These are phyloP conservation scores for Sphaerophoria rueppellii DNA, from an alignment of 2,888 invertebrate species.

Conservation along the genomic window DNA sequence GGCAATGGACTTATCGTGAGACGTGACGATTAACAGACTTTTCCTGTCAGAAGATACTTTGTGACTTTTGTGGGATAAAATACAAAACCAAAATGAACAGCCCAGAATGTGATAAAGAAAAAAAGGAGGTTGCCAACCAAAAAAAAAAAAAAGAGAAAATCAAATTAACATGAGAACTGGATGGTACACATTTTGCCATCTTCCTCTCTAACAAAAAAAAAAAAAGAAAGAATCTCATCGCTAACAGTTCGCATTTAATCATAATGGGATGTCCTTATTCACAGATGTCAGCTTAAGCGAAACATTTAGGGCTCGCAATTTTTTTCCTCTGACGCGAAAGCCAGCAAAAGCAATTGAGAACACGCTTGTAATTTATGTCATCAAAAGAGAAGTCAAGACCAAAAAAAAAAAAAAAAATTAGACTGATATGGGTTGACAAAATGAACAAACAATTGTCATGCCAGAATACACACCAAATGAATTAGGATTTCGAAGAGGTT, in stretches of 20 bases:
- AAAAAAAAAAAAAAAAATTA: not conserved
- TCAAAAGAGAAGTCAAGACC: not conserved
- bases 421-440: slow-evolving; percentile 19
- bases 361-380: slow-evolving; percentile 43
- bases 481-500: not conserved
- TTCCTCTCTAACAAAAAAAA: not conserved
- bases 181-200: slow-evolving; percentile 28
- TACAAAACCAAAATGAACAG: slow-evolving; percentile 32
- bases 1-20: slow-evolving; percentile 58
- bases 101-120: slow-evolving; percentile 36
- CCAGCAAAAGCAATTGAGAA: slow-evolving; percentile 22
- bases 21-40: slow-evolving; percentile 65
- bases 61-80: slow-evolving; percentile 40
- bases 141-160: slow-evolving; percentile 36
- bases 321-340: not conserved
- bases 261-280: slow-evolving; percentile 63
- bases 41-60: slow-evolving; percentile 31
- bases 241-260: slow-evolving; percentile 62
- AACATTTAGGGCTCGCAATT: slow-evolving; percentile 30
- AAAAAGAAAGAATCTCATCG: slow-evolving; percentile 19
- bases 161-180: slow-evolving; percentile 52
- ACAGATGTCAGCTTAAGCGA: slow-evolving; percentile 53
- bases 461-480: not conserved
- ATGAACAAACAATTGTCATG: slow-evolving; percentile 28
- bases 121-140: slow-evolving; percentile 9